These are phyloP conservation scores for Campoplex capitator DNA, from an alignment of 2,888 invertebrate species.

Conservation along the genomic window DNA sequence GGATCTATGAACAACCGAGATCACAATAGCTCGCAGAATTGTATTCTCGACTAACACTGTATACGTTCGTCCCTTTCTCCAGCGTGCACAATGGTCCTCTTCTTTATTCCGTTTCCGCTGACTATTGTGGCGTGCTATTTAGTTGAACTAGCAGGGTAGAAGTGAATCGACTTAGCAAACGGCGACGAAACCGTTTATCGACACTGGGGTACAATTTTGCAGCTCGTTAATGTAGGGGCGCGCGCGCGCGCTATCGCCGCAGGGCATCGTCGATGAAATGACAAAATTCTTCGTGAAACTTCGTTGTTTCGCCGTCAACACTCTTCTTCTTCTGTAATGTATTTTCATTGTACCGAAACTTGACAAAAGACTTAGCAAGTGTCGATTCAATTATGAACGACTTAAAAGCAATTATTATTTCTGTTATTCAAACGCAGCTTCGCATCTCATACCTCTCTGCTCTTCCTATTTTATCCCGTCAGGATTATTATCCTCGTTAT, in stretches of 20 bases:
- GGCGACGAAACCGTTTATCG: slow-evolving; percentile 53
- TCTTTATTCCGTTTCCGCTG: slow-evolving; percentile 2
- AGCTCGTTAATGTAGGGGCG: slow-evolving; percentile 27
- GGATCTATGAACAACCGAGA: slow-evolving; percentile 7
- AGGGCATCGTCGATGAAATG: slow-evolving; percentile 13
- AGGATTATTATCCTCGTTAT: too few species aligned
- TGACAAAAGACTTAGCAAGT: background rate
- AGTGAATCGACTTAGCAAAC: slow-evolving; percentile 21
- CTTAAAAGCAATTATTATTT: background rate
- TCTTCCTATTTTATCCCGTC: too few species aligned
- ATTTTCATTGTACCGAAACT: background rate
- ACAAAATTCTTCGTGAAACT: slow-evolving; percentile 23
- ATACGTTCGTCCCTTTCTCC: background rate
- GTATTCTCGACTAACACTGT: slow-evolving; percentile 5
- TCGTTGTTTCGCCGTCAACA: background rate
- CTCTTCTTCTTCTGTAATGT: background rate
- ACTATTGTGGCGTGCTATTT: slow-evolving; percentile 5
- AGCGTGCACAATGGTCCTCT: slow-evolving; percentile 4
- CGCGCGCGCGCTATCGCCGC: background rate
- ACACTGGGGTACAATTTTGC: slow-evolving; percentile 36
- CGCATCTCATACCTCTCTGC: too few species aligned
- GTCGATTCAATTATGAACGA: background rate
- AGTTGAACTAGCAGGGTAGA: background rate
- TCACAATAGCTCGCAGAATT: background rate
- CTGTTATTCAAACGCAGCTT: background rate